These are phyloP conservation scores for Rhogogaster chlorosoma DNA, from an alignment of 2,888 invertebrate species.

Conservation along the genomic window DNA sequence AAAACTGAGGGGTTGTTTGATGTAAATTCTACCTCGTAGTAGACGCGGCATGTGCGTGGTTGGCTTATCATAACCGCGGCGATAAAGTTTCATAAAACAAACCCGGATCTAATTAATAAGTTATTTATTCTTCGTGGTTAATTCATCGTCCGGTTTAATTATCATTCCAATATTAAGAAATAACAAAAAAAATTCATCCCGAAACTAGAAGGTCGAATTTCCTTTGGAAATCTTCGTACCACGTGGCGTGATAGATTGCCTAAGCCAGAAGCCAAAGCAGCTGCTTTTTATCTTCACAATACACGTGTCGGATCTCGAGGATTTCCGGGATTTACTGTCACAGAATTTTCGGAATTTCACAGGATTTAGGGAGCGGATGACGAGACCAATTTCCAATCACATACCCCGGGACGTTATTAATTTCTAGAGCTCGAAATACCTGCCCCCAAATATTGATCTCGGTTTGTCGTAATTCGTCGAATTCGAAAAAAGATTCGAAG, in stretches of 20 bases:
- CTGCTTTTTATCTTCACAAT: background rate
- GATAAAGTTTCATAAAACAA: background rate
- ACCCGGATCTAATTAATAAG: background rate
- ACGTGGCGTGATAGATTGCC: background rate
- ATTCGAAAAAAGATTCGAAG: background rate
- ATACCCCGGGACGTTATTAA: too few species aligned
- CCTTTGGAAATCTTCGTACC: background rate
- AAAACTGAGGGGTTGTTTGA: conserved; percentile 27
- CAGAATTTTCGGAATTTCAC: background rate
- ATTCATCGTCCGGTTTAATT: background rate
- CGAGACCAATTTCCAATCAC: too few species aligned
- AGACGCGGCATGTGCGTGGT: background rate
- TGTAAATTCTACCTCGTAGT: background rate
- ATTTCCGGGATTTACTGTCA: background rate
- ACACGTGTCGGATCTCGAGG: background rate
- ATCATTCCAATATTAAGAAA: too few species aligned
- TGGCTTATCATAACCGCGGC: background rate
- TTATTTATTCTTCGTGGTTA: too few species aligned
- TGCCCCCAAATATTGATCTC: background rate
- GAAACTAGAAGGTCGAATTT: background rate
- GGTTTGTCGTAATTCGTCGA: background rate
- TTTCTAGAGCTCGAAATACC: background rate
- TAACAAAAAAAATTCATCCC: background rate
- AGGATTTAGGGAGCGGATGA: background rate
- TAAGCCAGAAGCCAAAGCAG: background rate